Evolutionary conservation across 2,888 invertebrate species (phyloP).

Genomic region (Rhagonycha fulva): DNA sequence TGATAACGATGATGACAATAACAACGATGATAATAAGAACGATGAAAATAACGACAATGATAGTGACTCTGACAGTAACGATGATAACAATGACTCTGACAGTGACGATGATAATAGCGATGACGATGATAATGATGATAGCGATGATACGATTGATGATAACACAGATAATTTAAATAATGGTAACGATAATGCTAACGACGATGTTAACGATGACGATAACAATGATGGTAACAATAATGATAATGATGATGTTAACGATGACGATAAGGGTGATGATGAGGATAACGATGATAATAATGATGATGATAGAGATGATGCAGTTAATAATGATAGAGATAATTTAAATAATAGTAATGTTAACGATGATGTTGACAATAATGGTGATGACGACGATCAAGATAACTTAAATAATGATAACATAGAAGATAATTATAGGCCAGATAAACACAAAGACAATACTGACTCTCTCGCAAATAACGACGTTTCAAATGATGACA

Average conservation of each 20-base stretch:
- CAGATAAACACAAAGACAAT: neutral
- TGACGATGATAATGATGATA: no score
- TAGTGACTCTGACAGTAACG: no score
- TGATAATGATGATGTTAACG: no score
- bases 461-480: neutral
- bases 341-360: neutral
- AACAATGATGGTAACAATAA: neutral
- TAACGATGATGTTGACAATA: neutral
- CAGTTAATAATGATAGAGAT: neutral
- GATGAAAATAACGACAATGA: no score
- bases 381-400: neutral
- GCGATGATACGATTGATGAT: no score
- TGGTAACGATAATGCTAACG: neutral
- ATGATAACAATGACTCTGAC: no score
- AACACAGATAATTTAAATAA: neutral
- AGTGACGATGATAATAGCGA: no score
- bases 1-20: no score
- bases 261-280: no score
- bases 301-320: neutral
- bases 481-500: neutral
- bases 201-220: neutral
- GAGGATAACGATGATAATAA: neutral
- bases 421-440: neutral
- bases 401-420: no score
- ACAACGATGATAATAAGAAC: neutral